Percentiles rank a stretch among this genome's conserved stretches.
phyloP scores from a whole-genome alignment of 2,888 invertebrate genomes.

The Rhabditophanes sp. region DNA sequence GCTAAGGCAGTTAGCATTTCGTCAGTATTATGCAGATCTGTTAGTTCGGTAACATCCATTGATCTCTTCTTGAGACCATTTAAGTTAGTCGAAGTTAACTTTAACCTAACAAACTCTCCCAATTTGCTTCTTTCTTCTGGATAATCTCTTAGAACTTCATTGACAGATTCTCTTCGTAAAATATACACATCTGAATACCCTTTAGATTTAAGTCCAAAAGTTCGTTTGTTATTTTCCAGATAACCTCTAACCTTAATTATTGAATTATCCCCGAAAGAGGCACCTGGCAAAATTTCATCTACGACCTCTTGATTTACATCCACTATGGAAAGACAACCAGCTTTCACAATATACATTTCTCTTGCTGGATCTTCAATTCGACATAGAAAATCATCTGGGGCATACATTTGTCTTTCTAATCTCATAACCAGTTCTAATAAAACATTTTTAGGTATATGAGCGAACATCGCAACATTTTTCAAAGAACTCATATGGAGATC shows the following conservation, averaged over 20 bases:
- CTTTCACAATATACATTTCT: slow-evolving; percentile 8
- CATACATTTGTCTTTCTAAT: slow-evolving; percentile 2
- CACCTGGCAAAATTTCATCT: slow-evolving; percentile 1
- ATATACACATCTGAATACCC: slow-evolving; percentile 9
- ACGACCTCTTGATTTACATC: slow-evolving; percentile 3
- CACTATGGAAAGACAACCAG: slow-evolving; percentile 5
- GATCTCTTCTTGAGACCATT: slow-evolving; percentile 6
- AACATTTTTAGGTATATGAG: slow-evolving; percentile 3
- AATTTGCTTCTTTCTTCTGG: slow-evolving; percentile 8
- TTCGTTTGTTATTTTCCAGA: slow-evolving; percentile 3
- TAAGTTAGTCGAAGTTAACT: slow-evolving; percentile 10
- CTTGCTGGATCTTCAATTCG: slow-evolving; percentile 3
- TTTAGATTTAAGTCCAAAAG: slow-evolving; percentile 6
- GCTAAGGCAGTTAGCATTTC: slow-evolving; percentile 6
- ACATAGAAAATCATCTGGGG: slow-evolving; percentile 7
- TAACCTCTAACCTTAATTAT: slow-evolving; percentile 8
- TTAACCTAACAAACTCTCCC: slow-evolving; percentile 5
- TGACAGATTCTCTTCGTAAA: slow-evolving; percentile 7
- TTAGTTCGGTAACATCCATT: slow-evolving; percentile 3
- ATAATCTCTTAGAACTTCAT: slow-evolving; percentile 7
- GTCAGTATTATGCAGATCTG: slow-evolving; percentile 8
- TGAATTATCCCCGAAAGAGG: slow-evolving; percentile 7
- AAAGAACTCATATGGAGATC: slow-evolving; percentile 31
- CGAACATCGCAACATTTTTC: slow-evolving; percentile 17
- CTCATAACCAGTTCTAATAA: slow-evolving; percentile 3